Evolutionary conservation across 2,888 invertebrate species (phyloP), one percentile per base, ranked within the genome.

Genomic region (Nemurella pictetii): DNA sequence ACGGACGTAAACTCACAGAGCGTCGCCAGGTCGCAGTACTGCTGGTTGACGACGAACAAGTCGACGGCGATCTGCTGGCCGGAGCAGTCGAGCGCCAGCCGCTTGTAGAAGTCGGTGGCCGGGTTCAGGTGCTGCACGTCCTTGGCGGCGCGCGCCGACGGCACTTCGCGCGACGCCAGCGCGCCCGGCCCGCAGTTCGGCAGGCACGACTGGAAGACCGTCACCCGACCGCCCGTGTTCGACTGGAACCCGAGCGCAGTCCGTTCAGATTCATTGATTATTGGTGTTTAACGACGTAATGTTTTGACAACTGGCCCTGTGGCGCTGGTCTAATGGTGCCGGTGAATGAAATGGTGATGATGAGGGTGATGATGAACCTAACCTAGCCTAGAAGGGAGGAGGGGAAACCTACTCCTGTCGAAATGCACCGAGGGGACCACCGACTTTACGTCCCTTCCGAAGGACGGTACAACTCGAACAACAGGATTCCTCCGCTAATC

Each of bases 71-170:
- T 94, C 90, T 99, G 99, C 88, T 97, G 98, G 0, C 97, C 98
- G 87, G 98, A 98, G 90, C 99, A 99, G 90, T 99, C 99, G 82
- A 99, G 91, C 0, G 99, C 98, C 36, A 98, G 91, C 80, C 98
- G 95, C 91, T 99, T 99, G 92, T 98, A 98, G 92, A 99, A 99
- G 91, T 99, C 99, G 0, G 97, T 99, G 0, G 97, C 97, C 0
- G 99, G 99, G 90, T 96, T 97, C 87, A 99, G 91, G 89, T 97
- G 96, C 0, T 95, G 94, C 72, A 96, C 95, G 87, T 98, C 97
- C 89, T 96, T 95, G 7, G 94, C 93, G 55, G 93, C 91, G 78
- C 97, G 92, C 87, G 96, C 94, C 89, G 95, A 96, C 0, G 98
- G 96, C 90, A 98, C 97, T 91, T 99, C 98, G 88, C 97, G 93